Evolutionary conservation across 2,797 vertebrate genomes (phyloP), one percentile per base, ranked within the genome.

Genomic region (Halcyon badia): DNA sequence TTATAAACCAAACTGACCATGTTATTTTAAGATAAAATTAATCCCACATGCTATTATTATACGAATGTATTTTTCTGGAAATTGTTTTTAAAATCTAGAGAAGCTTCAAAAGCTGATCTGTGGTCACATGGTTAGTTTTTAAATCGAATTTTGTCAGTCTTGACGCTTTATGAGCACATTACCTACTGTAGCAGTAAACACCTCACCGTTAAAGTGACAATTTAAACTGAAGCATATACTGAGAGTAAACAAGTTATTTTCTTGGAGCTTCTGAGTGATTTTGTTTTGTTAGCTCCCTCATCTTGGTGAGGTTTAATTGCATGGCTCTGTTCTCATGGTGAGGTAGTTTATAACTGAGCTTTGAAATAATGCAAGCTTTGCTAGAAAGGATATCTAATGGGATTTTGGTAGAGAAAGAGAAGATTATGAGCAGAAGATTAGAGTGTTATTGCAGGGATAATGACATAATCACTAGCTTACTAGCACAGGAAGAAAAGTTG

Each of bases 121-220:
- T 87, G 30, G 28, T 90, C 46, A 54, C 9, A 0, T 69, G 69
- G 9, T 65, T 87, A n/a, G 33, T 80, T 89, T 83, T 65, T 58
- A 48, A 90, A 61, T 52, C 54, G 41, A 75, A 39, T 96, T 93
- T 97, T 97, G 39, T 80, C 72, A 70, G 84, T 84, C 87, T 95
- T 71, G 73, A 79, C 18, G 30, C 65, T 92, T 97, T 81, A 65
- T 21, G 81, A 75, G 35, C 42, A 28, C 78, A 44, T 90, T 68
- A 73, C 62, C 82, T 94, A 86, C 78, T 10, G 4, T 95, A 88
- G 87, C 37, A 39, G 58, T 88, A 92, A 85, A 86, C 76, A 90
- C 85, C 78, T 98, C 95, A 89, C 78, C 86, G 75, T 96, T 97
- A 96, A 98, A 97, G 79, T 93, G 93, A 49, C 97, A 96, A 96